These are phyloP conservation scores for Clarias batrachus DNA, from an alignment of 2,113 vertebrate genomes.

Conservation along the genomic window DNA sequence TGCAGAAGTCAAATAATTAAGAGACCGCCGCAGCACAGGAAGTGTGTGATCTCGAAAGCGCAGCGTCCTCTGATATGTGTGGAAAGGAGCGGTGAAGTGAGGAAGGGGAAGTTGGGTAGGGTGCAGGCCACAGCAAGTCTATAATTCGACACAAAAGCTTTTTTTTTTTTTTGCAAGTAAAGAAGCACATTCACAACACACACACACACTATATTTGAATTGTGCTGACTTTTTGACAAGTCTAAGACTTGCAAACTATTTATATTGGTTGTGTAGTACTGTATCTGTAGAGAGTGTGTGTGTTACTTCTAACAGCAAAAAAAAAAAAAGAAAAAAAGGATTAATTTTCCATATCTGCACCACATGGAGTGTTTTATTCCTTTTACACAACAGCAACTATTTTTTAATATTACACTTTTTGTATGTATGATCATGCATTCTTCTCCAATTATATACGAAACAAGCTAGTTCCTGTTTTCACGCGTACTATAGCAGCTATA, in stretches of 20 bases:
- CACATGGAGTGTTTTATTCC: not conserved
- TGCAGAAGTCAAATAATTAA: constrained; percentile 61
- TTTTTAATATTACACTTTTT: too few relatives aligned
- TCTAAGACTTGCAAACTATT: not conserved
- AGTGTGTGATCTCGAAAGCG: constrained; percentile 70
- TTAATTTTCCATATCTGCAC: not conserved
- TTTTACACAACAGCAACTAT: not conserved
- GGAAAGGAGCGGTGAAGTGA: constrained; percentile 45
- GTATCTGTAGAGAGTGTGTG: not conserved
- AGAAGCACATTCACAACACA: constrained; percentile 12
- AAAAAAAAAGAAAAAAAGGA: too few relatives aligned
- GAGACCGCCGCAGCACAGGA: constrained; percentile 73
- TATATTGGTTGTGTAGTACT: not conserved
- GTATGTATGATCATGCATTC: not conserved
- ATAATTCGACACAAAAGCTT: constrained; percentile 33
- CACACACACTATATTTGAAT: constrained; percentile 3
- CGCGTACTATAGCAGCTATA: not conserved
- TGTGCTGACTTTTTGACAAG: not conserved
- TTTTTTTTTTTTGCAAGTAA: constrained; percentile 36
- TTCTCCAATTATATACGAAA: not conserved
- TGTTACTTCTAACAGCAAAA: not conserved
- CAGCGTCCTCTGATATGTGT: constrained; percentile 63
- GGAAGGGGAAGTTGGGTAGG: constrained; percentile 48
- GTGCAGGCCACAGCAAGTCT: constrained; percentile 37
- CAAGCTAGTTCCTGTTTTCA: not conserved